Percentiles rank a stretch among this genome's conserved stretches.
These are phyloP conservation scores for Gymnothorax javanicus DNA, from an alignment of 2,797 vertebrate genomes.

Conservation along the genomic window DNA sequence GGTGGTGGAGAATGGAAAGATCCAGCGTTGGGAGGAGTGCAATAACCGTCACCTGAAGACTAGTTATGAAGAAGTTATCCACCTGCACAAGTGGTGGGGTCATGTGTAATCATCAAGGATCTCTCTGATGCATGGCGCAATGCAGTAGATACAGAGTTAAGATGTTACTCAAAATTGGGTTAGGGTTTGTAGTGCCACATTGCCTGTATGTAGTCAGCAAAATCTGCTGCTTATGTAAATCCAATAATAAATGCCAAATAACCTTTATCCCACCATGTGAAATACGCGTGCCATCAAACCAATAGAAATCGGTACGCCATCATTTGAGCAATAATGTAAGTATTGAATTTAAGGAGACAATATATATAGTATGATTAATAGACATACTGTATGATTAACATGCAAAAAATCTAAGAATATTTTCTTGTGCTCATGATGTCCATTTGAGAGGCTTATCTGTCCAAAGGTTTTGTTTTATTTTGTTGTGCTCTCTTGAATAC, in stretches of 20 bases:
- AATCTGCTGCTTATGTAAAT: background rate
- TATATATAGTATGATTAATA: slow-evolving; percentile 61
- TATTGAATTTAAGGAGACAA: slow-evolving; percentile 52
- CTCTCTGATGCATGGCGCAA: background rate
- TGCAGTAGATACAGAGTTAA: background rate
- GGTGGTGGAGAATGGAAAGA: slow-evolving; percentile 81
- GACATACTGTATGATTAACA: background rate
- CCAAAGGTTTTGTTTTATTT: background rate
- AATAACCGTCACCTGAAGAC: slow-evolving; percentile 80
- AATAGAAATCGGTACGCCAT: background rate
- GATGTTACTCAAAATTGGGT: background rate
- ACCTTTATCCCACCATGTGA: background rate
- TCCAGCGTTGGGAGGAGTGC: slow-evolving; percentile 93
- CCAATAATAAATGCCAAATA: background rate
- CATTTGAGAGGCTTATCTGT: background rate
- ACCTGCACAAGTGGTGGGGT: slow-evolving; percentile 84
- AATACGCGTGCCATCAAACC: background rate
- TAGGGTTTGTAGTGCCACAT: background rate
- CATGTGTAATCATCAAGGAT: slow-evolving; percentile 26
- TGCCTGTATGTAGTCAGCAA: background rate
- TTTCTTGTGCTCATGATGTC: background rate
- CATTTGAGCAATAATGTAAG: slow-evolving; percentile 1
- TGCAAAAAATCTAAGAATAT: slow-evolving; percentile 21
- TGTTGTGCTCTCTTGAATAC: background rate
- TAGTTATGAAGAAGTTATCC: slow-evolving; percentile 72